Base-by-base conservation (phyloP, 2,113 vertebrate species). In the Eretmochelys imbricata region DNA sequence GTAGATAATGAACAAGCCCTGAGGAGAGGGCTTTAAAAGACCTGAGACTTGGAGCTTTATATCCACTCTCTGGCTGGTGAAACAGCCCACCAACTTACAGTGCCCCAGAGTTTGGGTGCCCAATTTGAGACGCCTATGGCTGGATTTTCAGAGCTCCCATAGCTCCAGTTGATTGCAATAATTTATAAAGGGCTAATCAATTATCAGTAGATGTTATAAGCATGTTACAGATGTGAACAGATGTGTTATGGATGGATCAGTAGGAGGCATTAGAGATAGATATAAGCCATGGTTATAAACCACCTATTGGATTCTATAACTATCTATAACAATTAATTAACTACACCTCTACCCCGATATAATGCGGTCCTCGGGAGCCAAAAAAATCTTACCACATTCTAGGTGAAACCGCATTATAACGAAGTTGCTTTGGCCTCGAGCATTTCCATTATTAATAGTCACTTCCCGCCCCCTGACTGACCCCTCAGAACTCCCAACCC, bases 1-100 rank as follows among this genome's bases (percentile, higher is more conserved):
- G 91, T 89, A 57, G 88, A 95, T 95, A 96, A 76, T 48, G 38
- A 27, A 48, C 11, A 76, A 76, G 75, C 75, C 42, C 24, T 4
- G 10, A 96, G 94, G 85, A 76, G 90, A 96, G 85, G 59, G 85
- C 93, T 87, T 95, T 96, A 91, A 96, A 91, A 92, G 80, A 93
- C 94, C 79, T 25, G 38, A 78, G 42, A 27, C 24, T 78, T 48
- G 10, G 75, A 27, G 38, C 11, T 42, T 87, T 95, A 84, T 80
- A 97, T 95, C 90, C 16, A 1, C 80, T 88, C 90, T 85, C 93
- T 55, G 88, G 59, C 92, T 75, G 48, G 22, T 88, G 82, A 88
- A 95, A 82, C 75, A 75, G 57, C 80, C 85, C 95, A 94, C 48
- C 89, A 85, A 79, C 95, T 85, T 91, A 93, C 53, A 95, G 94